Evolutionary conservation across 2,888 invertebrate genomes (phyloP).

Genomic region (Cecidostiba fungosa): DNA sequence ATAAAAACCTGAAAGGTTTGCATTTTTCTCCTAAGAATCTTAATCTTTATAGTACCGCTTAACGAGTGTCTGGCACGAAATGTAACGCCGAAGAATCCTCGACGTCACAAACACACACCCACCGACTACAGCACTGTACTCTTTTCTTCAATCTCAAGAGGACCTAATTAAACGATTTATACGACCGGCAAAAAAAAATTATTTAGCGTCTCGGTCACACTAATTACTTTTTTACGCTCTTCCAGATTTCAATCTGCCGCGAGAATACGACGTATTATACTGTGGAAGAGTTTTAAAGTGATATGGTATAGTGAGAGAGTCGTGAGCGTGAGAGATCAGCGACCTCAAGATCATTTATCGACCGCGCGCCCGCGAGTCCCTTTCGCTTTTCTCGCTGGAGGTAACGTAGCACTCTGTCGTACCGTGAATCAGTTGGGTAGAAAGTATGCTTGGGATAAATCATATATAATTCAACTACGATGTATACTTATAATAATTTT

Average conservation of each 20-base stretch:
- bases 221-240: conserved; percentile 21
- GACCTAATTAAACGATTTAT: conserved; percentile 27
- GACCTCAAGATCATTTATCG: conserved; percentile 62
- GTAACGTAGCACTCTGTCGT: conserved; percentile 73
- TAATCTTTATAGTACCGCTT: conserved; percentile 51
- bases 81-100: conserved; percentile 58
- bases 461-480: neutral
- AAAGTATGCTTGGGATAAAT: neutral
- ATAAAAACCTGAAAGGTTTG: neutral
- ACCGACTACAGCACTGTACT: neutral
- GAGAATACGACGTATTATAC: neutral
- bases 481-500: neutral
- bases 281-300: neutral
- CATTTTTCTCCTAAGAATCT: conserved; percentile 40
- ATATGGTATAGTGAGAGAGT: neutral
- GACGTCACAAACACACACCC: neutral
- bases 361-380: conserved; percentile 50
- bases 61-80: conserved; percentile 68
- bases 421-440: conserved; percentile 62
- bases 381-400: conserved; percentile 64
- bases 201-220: neutral
- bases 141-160: conserved; percentile 12
- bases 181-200: conserved; percentile 2
- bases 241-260: conserved; percentile 20
- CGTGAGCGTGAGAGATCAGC: neutral